Evolutionary conservation across 2,888 invertebrate genomes (phyloP).

Genomic region (Trachelus iudaicus): DNA sequence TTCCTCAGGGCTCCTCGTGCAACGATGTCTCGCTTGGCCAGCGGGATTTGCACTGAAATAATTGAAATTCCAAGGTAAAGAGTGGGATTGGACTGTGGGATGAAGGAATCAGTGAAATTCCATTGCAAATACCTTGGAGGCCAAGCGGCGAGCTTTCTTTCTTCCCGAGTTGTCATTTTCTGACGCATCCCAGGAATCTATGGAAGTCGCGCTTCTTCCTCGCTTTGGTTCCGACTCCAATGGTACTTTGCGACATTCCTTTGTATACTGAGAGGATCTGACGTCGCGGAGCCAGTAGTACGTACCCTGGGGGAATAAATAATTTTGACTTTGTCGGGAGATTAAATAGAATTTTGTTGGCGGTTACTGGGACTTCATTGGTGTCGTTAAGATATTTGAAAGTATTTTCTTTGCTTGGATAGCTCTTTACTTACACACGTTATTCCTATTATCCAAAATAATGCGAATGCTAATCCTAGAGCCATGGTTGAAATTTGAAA

Average conservation of each 20-base stretch:
- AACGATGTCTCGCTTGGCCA: conserved; percentile 34
- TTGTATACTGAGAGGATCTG: not conserved
- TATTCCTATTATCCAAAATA: conserved; percentile 39
- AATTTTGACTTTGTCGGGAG: not conserved
- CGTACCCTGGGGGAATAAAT: conserved; percentile 26
- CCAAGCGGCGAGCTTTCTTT: conserved; percentile 19
- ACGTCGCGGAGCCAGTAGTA: conserved; percentile 33
- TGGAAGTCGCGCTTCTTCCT: conserved; percentile 40
- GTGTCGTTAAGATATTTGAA: not conserved
- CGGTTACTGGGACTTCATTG: not conserved
- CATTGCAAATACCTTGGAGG: conserved; percentile 29
- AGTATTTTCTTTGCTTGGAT: not conserved
- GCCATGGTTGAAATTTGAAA: conserved; percentile 26
- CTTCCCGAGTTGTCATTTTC: conserved; percentile 34
- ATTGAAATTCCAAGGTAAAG: conserved; percentile 1
- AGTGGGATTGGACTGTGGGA: not conserved
- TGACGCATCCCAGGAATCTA: conserved; percentile 46
- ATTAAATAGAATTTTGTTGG: not conserved
- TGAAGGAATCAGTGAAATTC: conserved; percentile 14
- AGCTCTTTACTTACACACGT: conserved; percentile 41
- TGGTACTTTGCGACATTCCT: conserved; percentile 22
- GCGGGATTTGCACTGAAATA: conserved; percentile 26
- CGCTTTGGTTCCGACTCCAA: conserved; percentile 25
- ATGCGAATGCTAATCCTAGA: conserved; percentile 28
- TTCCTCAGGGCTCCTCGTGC: conserved; percentile 5